A percentile compares a stretch with the other conserved stretches of the same genome.
These are phyloP conservation scores for Salvator merianae DNA, from an alignment of 2,113 vertebrate genomes.

Conservation along the genomic window DNA sequence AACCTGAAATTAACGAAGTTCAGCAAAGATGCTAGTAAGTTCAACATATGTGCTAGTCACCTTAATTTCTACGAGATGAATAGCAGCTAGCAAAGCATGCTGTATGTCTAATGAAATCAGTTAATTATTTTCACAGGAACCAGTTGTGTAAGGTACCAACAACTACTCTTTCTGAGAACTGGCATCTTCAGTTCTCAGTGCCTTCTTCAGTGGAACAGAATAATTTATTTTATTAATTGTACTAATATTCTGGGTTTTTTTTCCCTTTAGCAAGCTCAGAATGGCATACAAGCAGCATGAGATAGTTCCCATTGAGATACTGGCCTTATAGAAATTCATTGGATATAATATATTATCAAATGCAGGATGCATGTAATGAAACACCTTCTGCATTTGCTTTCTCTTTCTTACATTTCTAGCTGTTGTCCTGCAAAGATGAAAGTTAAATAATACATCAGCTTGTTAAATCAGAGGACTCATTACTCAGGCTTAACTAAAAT, in stretches of 20 bases:
- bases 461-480: constrained; percentile 17
- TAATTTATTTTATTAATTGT: constrained; percentile 22
- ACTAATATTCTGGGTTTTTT: not conserved
- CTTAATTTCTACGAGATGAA: not conserved
- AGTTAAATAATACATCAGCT: not conserved
- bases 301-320: constrained; percentile 11
- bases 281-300: not conserved
- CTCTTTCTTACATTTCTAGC: constrained; percentile 26
- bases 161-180: not conserved
- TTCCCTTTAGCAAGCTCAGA: not conserved
- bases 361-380: constrained; percentile 9
- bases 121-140: constrained; percentile 2
- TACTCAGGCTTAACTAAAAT: constrained; percentile 19
- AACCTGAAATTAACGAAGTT: constrained; percentile 8
- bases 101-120: constrained; percentile 3
- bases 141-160: not conserved
- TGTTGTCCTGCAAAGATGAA: constrained; percentile 28
- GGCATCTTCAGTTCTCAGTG: not conserved
- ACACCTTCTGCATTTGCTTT: not conserved
- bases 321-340: constrained; percentile 1
- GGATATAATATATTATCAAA: constrained; percentile 31
- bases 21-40: not conserved
- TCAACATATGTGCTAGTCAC: not conserved
- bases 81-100: not conserved
- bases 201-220: constrained; percentile 34